Base-by-base conservation (phyloP, 64 coral and sea anemone species). In the Hydrozoanthus tunicans region DNA sequence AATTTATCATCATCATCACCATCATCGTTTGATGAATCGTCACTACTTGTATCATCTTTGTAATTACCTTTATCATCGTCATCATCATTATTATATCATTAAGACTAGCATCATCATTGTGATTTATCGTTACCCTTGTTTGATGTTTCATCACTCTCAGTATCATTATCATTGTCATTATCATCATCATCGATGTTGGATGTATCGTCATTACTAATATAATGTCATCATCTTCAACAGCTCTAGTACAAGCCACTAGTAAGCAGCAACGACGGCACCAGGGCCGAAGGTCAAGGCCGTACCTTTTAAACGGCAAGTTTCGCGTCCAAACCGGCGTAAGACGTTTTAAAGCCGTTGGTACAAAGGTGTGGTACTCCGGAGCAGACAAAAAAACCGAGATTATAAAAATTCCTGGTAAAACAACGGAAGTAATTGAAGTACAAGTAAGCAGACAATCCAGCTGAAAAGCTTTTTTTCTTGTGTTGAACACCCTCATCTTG, bases 331-430 rank as follows among this genome's bases (percentile, higher is more conserved):
- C 86, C 3, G 95, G 95, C 6, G 68, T 78, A 9, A 91, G 90
- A 69, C 63, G 65, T 79, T 94, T 94, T 70, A 61, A 80, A 51
- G 63, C 77, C 7, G 70, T 80, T 6, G 95, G 95, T 43, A 79
- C 90, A 0, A 94, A 66, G 32, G 71, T 96, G 56, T 96, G 92
- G 92, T 96, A 96, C 77, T 96, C 95, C 17, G 95, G 95, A 24
- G 90, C 92, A 23, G 95, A 92, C 17, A 94, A 94, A 78, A 55
- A 64, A 5, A 51, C 10, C 3, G 95, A 96, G 71, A 81, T 91
- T n/a, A 94, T 96, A 58, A 93, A 77, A 54, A 92, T 96, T 86
- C 51, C 67, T 53, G 95, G 95, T 2, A 96, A 94, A 92, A 89
- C 89, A 27, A 83, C 58, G 5, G 89, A 96, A 85, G 43, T 56